Evolutionary conservation across 2,113 vertebrate genomes (phyloP).

Genomic region (Hydrochoerus hydrochaeris): DNA sequence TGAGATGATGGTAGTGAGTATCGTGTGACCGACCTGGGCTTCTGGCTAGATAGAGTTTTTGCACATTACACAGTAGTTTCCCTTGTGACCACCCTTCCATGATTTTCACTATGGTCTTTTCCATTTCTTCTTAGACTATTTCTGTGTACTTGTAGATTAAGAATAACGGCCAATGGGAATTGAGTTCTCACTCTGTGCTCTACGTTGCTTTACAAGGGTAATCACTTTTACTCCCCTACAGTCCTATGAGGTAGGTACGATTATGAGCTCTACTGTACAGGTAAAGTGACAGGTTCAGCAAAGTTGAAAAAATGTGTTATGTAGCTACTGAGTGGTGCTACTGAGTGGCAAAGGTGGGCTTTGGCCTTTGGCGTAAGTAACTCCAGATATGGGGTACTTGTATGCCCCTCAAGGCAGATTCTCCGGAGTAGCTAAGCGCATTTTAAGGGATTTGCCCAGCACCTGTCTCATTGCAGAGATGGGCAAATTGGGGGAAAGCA

Average conservation of each 20-base stretch:
- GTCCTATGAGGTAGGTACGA: conserved; percentile 30
- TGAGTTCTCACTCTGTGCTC: neutral
- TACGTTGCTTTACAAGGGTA: conserved; percentile 16
- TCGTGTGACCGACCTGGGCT: neutral
- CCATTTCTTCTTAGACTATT: conserved; percentile 22
- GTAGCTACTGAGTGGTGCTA: neutral
- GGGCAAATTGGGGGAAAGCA: neutral
- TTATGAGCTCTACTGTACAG: conserved; percentile 45
- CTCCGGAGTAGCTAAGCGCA: conserved; percentile 5
- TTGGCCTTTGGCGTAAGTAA: neutral
- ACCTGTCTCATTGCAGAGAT: neutral
- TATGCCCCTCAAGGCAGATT: neutral
- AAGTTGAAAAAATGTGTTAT: neutral
- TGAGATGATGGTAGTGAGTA: neutral
- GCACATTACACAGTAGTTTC: neutral
- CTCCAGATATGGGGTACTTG: conserved; percentile 6
- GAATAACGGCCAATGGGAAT: conserved; percentile 25
- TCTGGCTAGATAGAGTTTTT: neutral
- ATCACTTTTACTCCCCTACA: conserved; percentile 4
- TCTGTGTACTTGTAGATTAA: conserved; percentile 21
- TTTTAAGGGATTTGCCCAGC: neutral
- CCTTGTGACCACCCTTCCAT: neutral
- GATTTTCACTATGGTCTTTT: conserved; percentile 18
- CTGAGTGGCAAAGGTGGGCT: neutral
- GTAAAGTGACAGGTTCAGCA: neutral